These are phyloP conservation scores for Empidonax traillii DNA, from an alignment of 2,113 vertebrate genomes.

Conservation along the genomic window DNA sequence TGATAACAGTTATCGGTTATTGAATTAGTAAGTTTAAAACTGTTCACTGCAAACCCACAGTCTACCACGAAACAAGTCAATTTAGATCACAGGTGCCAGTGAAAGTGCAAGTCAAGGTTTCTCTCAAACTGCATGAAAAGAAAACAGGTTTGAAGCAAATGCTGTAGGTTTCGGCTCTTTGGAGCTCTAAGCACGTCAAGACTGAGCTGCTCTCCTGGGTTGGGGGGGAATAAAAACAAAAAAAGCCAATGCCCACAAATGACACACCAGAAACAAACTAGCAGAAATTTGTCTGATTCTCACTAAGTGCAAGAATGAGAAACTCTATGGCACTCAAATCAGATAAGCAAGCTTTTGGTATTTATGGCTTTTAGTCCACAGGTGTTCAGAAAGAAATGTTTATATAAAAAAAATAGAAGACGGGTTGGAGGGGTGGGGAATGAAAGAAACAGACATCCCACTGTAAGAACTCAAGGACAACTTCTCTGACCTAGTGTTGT, in stretches of 20 bases:
- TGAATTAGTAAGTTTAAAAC: neutral
- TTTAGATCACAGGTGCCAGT: neutral
- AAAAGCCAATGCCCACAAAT: neutral
- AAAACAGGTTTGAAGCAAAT: neutral
- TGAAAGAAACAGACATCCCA: neutral
- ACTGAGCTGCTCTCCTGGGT: neutral
- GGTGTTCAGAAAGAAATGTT: neutral
- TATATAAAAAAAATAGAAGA: neutral
- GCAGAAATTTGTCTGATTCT: neutral
- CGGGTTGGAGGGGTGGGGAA: accelerated
- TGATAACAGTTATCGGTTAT: neutral
- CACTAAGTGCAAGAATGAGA: neutral
- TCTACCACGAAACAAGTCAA: neutral
- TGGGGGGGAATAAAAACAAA: accelerated
- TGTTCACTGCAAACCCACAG: neutral
- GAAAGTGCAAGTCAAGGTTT: neutral
- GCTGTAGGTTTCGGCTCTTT: neutral
- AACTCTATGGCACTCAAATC: neutral
- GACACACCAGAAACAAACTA: neutral
- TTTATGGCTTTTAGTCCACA: neutral
- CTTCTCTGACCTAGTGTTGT: neutral
- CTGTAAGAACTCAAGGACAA: neutral
- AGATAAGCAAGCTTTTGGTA: neutral
- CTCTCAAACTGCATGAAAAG: neutral
- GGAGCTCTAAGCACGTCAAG: neutral